Percentiles rank a stretch among this genome's conserved stretches.
phyloP scores from a whole-genome alignment of 2,888 invertebrate species.

The Acronicta psi region DNA sequence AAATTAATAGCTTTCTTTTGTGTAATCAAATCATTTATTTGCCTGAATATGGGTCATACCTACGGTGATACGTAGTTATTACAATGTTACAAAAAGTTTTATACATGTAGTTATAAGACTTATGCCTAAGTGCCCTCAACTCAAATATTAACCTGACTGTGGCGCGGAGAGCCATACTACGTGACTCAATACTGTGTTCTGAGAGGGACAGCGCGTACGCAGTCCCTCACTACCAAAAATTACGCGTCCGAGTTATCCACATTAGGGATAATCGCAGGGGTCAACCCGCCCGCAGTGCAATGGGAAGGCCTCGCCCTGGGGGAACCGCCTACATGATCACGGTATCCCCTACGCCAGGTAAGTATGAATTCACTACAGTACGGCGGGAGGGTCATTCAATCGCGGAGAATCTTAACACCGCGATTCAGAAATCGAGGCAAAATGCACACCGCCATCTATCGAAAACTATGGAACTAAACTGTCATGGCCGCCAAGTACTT shows the following conservation, averaged over 20 bases:
- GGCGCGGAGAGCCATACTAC: too few relatives aligned
- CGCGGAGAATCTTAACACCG: conserved; percentile 15
- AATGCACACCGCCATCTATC: conserved; percentile 10
- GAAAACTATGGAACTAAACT: neutral
- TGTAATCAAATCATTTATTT: too few relatives aligned
- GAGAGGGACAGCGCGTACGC: conserved; percentile 15
- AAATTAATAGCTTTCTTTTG: too few relatives aligned
- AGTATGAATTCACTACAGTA: conserved; percentile 1
- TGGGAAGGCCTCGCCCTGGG: conserved; percentile 16
- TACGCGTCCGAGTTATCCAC: conserved; percentile 12
- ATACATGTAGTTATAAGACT: too few relatives aligned
- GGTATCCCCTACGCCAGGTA: conserved; percentile 26
- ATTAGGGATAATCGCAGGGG: conserved; percentile 13
- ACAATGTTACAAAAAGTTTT: too few relatives aligned
- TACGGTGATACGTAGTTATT: too few relatives aligned
- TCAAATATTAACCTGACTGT: too few relatives aligned
- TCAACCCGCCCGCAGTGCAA: conserved; percentile 22
- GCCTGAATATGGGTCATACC: too few relatives aligned
- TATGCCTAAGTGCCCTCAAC: too few relatives aligned
- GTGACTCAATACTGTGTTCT: neutral
- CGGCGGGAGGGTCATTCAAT: conserved; percentile 2
- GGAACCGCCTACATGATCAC: conserved; percentile 12
- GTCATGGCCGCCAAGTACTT: neutral
- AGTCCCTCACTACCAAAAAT: conserved; percentile 22
- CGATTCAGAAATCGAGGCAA: conserved; percentile 7